Percentiles rank a stretch among this genome's conserved stretches.
Conservation (phyloP, 2,797 vertebrate species). For the Enteromius unitaeniatus region DNA sequence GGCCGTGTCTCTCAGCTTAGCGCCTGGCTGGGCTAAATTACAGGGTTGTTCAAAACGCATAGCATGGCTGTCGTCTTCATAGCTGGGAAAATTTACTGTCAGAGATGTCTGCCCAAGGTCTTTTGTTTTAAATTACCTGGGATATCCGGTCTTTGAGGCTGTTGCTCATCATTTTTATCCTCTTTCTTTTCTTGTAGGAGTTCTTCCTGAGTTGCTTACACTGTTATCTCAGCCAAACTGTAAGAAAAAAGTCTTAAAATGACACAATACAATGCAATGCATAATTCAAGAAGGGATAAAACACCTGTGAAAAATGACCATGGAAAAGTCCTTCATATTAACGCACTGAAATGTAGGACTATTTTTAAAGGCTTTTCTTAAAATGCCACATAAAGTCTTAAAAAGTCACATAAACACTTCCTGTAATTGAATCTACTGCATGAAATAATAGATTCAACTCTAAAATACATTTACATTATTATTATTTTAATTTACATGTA, state of each 20-base stretch:
- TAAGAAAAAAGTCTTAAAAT: conserved; percentile 2
- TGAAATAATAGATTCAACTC: neutral
- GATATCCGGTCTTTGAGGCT: conserved; percentile 58
- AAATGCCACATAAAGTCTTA: neutral
- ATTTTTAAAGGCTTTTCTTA: neutral
- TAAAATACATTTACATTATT: neutral
- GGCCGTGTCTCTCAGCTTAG: conserved; percentile 40
- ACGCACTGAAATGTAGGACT: neutral
- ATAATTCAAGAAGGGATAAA: neutral
- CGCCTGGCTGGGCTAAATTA: conserved; percentile 59
- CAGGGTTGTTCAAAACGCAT: conserved; percentile 55
- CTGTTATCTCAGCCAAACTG: conserved; percentile 1
- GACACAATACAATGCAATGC: neutral
- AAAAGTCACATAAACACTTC: neutral
- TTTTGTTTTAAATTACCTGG: conserved; percentile 65
- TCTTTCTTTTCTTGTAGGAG: conserved; percentile 27
- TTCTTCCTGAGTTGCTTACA: conserved; percentile 35
- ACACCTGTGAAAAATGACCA: neutral
- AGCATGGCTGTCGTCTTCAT: conserved; percentile 54
- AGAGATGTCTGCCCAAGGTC: conserved; percentile 62
- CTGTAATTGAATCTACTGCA: neutral
- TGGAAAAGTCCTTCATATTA: neutral
- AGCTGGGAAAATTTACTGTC: conserved; percentile 63
- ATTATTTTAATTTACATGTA: neutral
- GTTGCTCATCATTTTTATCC: conserved; percentile 36